Conservation (phyloP, 1,140 invertebrate species). For the Meloidogyne floridensis region DNA sequence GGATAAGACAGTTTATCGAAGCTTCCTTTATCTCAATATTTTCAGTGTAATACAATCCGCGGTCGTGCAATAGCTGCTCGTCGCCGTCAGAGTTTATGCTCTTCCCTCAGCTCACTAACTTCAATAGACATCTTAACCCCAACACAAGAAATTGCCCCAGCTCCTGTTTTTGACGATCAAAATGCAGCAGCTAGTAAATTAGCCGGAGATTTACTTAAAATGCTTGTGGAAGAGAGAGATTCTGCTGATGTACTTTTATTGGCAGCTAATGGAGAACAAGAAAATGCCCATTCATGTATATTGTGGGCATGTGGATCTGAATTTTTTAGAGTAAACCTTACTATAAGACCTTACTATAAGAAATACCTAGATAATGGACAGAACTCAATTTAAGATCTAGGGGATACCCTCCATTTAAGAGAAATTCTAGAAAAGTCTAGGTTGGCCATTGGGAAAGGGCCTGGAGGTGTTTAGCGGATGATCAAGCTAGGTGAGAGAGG, state of each 20-base stretch:
- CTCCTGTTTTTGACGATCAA: constrained; percentile 31
- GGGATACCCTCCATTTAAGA: too few species aligned
- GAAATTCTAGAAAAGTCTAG: too few species aligned
- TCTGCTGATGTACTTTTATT: constrained; percentile 53
- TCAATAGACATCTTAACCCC: constrained; percentile 62
- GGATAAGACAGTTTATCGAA: too few species aligned
- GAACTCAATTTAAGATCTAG: too few species aligned
- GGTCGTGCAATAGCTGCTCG: constrained; percentile 27
- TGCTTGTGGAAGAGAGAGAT: constrained; percentile 55
- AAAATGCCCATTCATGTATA: constrained; percentile 56
- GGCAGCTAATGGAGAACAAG: constrained; percentile 38
- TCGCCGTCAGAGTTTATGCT: constrained; percentile 16
- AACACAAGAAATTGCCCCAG: constrained; percentile 47
- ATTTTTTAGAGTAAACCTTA: constrained; percentile 42
- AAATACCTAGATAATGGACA: too few species aligned
- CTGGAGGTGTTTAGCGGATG: too few species aligned
- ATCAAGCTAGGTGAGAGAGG: too few species aligned
- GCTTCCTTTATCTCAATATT: not conserved
- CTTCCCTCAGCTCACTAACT: constrained; percentile 60
- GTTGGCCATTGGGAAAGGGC: too few species aligned
- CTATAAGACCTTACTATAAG: too few species aligned
- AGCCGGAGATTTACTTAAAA: constrained; percentile 56
- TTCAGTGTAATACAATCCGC: constrained; percentile 22
- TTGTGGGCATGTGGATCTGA: constrained; percentile 55
- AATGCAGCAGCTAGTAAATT: constrained; percentile 44